These are phyloP conservation scores for Loxodonta africana DNA, from an alignment of 2,113 vertebrate species.

Conservation along the genomic window DNA sequence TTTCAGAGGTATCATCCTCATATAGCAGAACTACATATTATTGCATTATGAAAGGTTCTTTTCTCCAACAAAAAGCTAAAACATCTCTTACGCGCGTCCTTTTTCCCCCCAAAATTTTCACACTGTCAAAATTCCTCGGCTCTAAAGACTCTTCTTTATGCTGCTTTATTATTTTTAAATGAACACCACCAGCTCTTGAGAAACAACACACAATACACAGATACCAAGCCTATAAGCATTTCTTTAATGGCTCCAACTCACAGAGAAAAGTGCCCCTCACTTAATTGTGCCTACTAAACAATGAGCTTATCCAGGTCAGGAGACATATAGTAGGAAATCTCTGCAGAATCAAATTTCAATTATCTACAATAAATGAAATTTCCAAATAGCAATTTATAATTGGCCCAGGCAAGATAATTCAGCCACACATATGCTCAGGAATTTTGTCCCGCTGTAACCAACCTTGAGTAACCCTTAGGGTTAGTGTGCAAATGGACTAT, in stretches of 20 bases:
- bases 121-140: constrained; percentile 24
- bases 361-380: constrained; percentile 53
- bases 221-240: constrained; percentile 21
- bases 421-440: constrained; percentile 11
- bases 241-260: constrained; percentile 54
- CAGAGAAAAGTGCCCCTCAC: constrained; percentile 60
- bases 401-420: constrained; percentile 59
- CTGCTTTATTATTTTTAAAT: constrained; percentile 67
- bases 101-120: constrained; percentile 62
- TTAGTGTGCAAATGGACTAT: not conserved
- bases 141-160: constrained; percentile 40
- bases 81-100: not conserved
- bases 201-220: constrained; percentile 58
- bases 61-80: constrained; percentile 53
- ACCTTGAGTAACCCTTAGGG: constrained; percentile 56
- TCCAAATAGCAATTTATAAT: constrained; percentile 51
- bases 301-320: constrained; percentile 14
- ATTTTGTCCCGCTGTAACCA: constrained; percentile 52
- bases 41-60: constrained; percentile 43
- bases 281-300: constrained; percentile 67
- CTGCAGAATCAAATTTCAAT: constrained; percentile 70
- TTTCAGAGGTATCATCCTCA: constrained; percentile 47
- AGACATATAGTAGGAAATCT: constrained; percentile 43
- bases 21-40: constrained; percentile 47
- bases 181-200: constrained; percentile 55